Evolutionary conservation across 2,888 invertebrate genomes (phyloP), one percentile per base, ranked within the genome.

Genomic region (Drosophila peninsularis): DNA sequence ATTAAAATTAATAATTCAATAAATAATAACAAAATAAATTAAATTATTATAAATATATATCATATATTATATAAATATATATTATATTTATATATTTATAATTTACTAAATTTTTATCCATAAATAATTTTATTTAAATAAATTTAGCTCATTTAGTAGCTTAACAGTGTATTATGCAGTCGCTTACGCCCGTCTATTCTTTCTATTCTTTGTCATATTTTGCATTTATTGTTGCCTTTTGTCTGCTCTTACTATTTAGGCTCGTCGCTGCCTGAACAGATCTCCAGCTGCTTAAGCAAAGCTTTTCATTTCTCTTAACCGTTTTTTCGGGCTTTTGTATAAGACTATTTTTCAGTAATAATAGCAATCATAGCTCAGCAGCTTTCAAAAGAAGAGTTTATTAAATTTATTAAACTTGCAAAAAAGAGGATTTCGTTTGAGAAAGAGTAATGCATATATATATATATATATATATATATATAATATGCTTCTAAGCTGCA

Each of bases 191-290:
- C 47, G 3, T 5, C 45, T 17, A 5, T 5, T 0, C 10, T 21
- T 24, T 3, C 21, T 10, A 3, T 42, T 21, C 54, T 19, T 63
- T 63, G 32, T 55, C 44, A 39, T 27, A 6, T 44, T 63, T 55
- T 64, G 37, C 66, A 66, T 42, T 55, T 50, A 53, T 19, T 57
- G 39, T 30, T 45, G 36, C 52, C 45, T 17, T 41, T 67, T 67
- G 55, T 65, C 65, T 47, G 65, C 13, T 14, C n/a, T 21, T 42
- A 5, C 62, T 14, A 32, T 36, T 63, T 50, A 42, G 17, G 1
- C 21, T 45, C 13, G 19, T 13, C 13, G 27, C 36, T n/a, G 3
- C 34, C 21, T 36, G 19, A 21, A 10, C 21, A 19, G 5, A 54
- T 13, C 36, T 62, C 27, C 24, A 14, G 39, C 27, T 24, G 11